Percentiles rank a stretch among this genome's conserved stretches.
phyloP scores from a whole-genome alignment of 1,140 invertebrate genomes.

The Cataglyphis hispanica region DNA sequence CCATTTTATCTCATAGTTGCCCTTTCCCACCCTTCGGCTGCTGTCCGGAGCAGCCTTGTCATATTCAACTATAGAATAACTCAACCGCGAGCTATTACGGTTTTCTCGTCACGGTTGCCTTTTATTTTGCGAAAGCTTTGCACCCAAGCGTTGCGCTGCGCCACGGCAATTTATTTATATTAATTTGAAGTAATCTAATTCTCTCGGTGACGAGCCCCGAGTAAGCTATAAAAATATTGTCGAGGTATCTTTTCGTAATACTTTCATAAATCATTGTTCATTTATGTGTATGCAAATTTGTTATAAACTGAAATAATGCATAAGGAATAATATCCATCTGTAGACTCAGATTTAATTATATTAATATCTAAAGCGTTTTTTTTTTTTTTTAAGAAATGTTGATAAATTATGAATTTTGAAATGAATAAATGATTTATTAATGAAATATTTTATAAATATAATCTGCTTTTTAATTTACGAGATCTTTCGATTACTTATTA shows the following conservation, averaged over 20 bases:
- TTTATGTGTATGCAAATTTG: not conserved
- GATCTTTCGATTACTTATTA: not conserved
- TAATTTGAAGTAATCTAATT: slow-evolving; percentile 52
- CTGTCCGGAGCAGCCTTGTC: slow-evolving; percentile 57
- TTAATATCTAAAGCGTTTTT: not conserved
- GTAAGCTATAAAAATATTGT: slow-evolving; percentile 30
- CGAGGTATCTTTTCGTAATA: slow-evolving; percentile 21
- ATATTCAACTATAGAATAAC: slow-evolving; percentile 60
- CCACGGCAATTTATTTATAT: slow-evolving; percentile 58
- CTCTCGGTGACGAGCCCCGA: not conserved
- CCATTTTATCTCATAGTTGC: slow-evolving; percentile 48
- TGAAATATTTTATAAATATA: slow-evolving; percentile 2
- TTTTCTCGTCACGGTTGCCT: slow-evolving; percentile 47
- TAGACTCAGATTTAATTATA: not conserved
- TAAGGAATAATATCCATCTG: not conserved
- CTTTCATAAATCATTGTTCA: slow-evolving; percentile 5
- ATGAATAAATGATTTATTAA: not conserved
- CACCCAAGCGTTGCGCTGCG: slow-evolving; percentile 23
- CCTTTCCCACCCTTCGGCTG: not conserved
- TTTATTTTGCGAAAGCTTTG: slow-evolving; percentile 49
- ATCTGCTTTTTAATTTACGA: not conserved
- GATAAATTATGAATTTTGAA: not conserved
- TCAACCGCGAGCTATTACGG: slow-evolving; percentile 60
- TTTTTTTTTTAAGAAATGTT: not conserved
- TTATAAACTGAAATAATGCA: not conserved